phyloP scores from a whole-genome alignment of 2,888 invertebrate species.

The Amiota mariae region DNA sequence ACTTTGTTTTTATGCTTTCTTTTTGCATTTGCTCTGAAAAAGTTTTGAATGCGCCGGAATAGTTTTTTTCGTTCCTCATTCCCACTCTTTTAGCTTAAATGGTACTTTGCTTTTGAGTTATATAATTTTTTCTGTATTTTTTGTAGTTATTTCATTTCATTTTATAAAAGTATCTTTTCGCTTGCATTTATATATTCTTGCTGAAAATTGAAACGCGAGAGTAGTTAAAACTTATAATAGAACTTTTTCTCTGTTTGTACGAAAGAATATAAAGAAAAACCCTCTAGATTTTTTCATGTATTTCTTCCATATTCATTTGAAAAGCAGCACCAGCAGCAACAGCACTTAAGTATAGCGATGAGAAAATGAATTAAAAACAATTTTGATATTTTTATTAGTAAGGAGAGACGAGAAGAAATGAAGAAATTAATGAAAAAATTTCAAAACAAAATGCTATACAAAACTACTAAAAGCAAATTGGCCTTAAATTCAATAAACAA shows the following conservation, averaged over 20 bases:
- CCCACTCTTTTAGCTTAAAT: too few relatives aligned
- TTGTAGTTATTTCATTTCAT: neutral
- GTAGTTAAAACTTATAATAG: conserved; percentile 34
- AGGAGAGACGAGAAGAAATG: too few relatives aligned
- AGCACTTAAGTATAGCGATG: conserved; percentile 12
- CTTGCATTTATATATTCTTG: conserved; percentile 8
- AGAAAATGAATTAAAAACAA: conserved; percentile 14
- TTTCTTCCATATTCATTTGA: neutral
- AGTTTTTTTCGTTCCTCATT: conserved; percentile 11
- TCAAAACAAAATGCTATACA: too few relatives aligned
- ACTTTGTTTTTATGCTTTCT: neutral
- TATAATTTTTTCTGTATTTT: neutral
- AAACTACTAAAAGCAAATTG: neutral
- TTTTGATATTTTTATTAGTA: neutral
- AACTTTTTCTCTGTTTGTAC: conserved; percentile 2
- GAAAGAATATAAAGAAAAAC: neutral
- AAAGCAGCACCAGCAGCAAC: neutral
- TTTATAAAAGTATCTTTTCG: conserved; percentile 16
- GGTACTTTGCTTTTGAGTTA: conserved; percentile 15
- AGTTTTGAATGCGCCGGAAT: conserved; percentile 16
- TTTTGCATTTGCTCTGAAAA: neutral
- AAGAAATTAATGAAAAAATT: too few relatives aligned
- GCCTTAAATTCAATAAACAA: conserved; percentile 15
- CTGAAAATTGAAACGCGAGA: conserved; percentile 32
- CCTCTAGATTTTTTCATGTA: neutral